These are phyloP conservation scores for Vimba vimba DNA, from an alignment of 2,113 vertebrate species.

Conservation along the genomic window DNA sequence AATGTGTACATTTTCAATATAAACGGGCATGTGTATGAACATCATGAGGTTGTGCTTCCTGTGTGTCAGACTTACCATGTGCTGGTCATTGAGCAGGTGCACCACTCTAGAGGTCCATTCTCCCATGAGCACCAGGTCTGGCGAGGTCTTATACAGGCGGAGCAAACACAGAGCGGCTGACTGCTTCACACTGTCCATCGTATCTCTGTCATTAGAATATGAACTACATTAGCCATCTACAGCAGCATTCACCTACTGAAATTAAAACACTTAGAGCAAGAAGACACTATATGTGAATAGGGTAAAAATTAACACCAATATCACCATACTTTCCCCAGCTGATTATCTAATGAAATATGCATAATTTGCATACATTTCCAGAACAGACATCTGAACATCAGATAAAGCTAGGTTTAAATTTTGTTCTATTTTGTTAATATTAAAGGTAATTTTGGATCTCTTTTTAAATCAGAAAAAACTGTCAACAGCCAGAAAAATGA, in stretches of 20 bases:
- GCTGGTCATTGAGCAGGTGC: conserved; percentile 91
- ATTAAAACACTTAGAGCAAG: not conserved
- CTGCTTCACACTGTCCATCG: conserved; percentile 95
- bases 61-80: conserved; percentile 80
- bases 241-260: not conserved
- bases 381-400: no score
- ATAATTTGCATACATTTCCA: no score
- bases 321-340: no score
- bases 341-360: no score
- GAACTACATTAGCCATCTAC: not conserved
- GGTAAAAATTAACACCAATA: no score
- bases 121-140: conserved; percentile 91
- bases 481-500: not conserved
- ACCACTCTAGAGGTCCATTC: conserved; percentile 93
- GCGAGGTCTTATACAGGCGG: conserved; percentile 90
- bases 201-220: conserved; percentile 76
- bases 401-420: no score
- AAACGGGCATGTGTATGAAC: not conserved
- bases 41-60: not conserved
- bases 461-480: not conserved
- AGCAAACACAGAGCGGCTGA: conserved; percentile 89
- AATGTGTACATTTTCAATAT: not conserved
- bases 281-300: no score
- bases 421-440: no score
- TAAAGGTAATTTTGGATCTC: not conserved